Evolutionary conservation across 2,888 invertebrate genomes (phyloP).

Genomic region (Sphaerophoria taeniata): DNA sequence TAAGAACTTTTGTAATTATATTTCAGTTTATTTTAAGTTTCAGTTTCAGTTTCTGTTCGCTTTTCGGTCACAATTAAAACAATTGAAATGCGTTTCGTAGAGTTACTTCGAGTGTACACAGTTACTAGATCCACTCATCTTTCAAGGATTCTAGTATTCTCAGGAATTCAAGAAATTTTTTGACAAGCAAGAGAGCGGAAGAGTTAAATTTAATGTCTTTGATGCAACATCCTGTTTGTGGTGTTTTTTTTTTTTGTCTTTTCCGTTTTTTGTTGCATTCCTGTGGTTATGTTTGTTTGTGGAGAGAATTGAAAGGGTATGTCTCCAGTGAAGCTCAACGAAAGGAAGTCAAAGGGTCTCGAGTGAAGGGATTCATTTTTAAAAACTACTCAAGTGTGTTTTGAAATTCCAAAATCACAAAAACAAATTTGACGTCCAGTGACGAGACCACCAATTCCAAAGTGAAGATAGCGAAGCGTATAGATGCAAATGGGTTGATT

Average conservation of each 20-base stretch:
- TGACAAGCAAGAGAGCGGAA: no score
- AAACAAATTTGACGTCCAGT: neutral
- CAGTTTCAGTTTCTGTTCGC: neutral
- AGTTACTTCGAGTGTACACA: neutral
- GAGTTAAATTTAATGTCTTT: constrained; percentile 19
- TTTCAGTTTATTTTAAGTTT: constrained; percentile 6
- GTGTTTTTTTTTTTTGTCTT: neutral
- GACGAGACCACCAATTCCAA: neutral
- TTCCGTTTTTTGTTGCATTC: constrained; percentile 4
- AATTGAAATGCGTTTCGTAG: constrained; percentile 9
- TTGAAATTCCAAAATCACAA: constrained; percentile 21
- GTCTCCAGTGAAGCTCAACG: constrained; percentile 2
- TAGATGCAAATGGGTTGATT: constrained; percentile 19
- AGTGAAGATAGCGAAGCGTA: constrained; percentile 15
- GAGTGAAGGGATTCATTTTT: constrained; percentile 7
- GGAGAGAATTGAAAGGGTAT: neutral
- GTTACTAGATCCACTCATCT: neutral
- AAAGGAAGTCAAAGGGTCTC: constrained; percentile 19
- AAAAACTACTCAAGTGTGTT: constrained; percentile 37
- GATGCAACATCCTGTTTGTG: constrained; percentile 32
- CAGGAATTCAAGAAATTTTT: neutral
- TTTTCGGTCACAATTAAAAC: constrained; percentile 27
- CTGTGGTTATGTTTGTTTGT: constrained; percentile 5
- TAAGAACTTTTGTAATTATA: constrained; percentile 43
- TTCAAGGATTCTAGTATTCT: neutral